Evolutionary conservation across 2,797 vertebrate genomes (phyloP).

Genomic region (Phalanger gymnotis): DNA sequence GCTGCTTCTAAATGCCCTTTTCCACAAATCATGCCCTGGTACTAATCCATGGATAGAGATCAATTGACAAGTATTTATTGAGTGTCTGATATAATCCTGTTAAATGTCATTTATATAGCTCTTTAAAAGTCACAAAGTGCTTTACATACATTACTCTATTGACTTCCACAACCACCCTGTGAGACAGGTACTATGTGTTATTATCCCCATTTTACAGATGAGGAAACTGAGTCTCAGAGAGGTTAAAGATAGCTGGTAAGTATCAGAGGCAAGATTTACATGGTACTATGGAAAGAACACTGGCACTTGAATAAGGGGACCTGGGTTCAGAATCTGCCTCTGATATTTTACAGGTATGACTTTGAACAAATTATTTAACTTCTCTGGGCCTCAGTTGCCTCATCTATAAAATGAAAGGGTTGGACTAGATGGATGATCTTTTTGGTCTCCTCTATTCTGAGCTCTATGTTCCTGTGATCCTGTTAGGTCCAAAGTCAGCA

Average conservation of each 20-base stretch:
- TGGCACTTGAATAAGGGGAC: not conserved
- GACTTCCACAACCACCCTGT: not conserved
- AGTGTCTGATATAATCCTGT: not conserved
- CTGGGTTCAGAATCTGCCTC: not conserved
- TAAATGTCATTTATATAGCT: not conserved
- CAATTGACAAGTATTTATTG: not conserved
- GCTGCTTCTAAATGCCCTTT: not conserved
- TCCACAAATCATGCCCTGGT: not conserved
- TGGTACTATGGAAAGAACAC: not conserved
- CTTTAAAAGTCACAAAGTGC: not conserved
- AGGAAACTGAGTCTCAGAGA: not conserved
- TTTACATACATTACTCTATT: not conserved
- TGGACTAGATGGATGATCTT: not conserved
- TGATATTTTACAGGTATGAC: not conserved
- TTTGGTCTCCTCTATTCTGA: not conserved
- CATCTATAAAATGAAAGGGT: not conserved
- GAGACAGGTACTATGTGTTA: not conserved
- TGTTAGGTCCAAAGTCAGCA: not conserved
- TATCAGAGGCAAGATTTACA: not conserved
- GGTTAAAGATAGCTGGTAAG: not conserved
- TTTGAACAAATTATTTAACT: not conserved
- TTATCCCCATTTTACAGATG: not conserved
- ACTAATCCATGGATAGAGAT: not conserved
- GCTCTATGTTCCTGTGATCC: not conserved
- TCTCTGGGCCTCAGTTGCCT: not conserved